Base-by-base conservation (phyloP, 2,113 vertebrate genomes). In the Aphyosemion australe region DNA sequence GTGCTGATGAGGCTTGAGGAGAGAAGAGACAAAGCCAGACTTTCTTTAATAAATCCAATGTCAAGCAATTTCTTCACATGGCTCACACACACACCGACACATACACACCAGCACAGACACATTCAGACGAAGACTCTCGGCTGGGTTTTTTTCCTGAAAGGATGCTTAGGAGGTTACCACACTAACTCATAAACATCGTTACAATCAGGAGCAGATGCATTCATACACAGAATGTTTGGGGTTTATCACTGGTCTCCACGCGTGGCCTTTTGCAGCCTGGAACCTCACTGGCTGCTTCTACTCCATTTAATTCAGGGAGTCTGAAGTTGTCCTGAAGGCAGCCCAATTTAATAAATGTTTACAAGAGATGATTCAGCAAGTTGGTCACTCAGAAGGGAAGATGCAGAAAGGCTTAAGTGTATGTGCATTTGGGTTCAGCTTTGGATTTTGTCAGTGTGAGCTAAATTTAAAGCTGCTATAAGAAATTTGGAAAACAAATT, bases 1-100 rank as follows among this genome's bases (percentile, higher is more conserved):
- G 65, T 88, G 88, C 88, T 91, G 89, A 91, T 83, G 61, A 82
- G 41, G 86, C 77, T 82, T 13, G n/a, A 64, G 52, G 69, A 62
- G 52, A 74, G 65, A 61, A 50, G 66, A 65, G 58, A 62, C 65
- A 53, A 80, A 84, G 84, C 45, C 15, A 53, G 62, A 49, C 26
- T 84, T 84, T 79, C 77, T 72, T 71, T 86, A 82, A 87, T 79
- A 82, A 84, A 54, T 79, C 60, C 63, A 73, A 72, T 82, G 74
- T 86, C 82, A 69, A 68, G 72, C 71, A 52, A 45, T 79, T 82
- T 82, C 73, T 83, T 76, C 78, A 85, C 80, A 72, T 69, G 31
- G 42, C 41, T 47, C 37, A 50, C 51, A 49, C 51, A 69, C 53
- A 10, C 42, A 62, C 45, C 32, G 39, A 18, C 31, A 45, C 41